Conservation (phyloP, 2,888 invertebrate species). For the Lycia hirtaria region DNA sequence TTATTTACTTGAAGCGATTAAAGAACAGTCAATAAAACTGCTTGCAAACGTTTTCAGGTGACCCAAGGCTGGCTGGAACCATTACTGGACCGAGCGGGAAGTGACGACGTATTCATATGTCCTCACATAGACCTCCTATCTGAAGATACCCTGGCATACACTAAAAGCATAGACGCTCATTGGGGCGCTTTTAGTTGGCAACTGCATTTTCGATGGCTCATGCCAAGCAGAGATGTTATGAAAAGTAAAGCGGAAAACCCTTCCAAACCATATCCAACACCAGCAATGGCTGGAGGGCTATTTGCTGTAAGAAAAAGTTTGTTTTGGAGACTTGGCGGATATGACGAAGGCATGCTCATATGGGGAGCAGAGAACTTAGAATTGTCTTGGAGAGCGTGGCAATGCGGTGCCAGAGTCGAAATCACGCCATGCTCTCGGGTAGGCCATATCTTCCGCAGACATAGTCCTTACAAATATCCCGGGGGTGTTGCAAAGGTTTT, state of each 20-base stretch:
- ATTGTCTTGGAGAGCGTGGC: slow-evolving; percentile 98
- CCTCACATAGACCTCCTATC: slow-evolving; percentile 90
- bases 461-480: slow-evolving; percentile 97
- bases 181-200: slow-evolving; percentile 99
- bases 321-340: slow-evolving; percentile 94
- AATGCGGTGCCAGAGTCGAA: slow-evolving; percentile 96
- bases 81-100: slow-evolving; percentile 81
- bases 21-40: neutral
- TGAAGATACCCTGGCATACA: slow-evolving; percentile 98
- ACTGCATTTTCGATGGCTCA: slow-evolving; percentile 95
- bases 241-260: slow-evolving; percentile 86
- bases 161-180: slow-evolving; percentile 97
- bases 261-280: slow-evolving; percentile 90
- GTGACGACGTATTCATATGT: slow-evolving; percentile 79
- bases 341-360: slow-evolving; percentile 91
- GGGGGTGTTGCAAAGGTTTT: slow-evolving; percentile 96
- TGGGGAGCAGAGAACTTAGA: slow-evolving; percentile 99
- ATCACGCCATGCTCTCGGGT: slow-evolving; percentile 97
- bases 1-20: too few species aligned
- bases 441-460: slow-evolving; percentile 96
- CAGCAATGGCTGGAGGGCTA: slow-evolving; percentile 98
- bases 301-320: slow-evolving; percentile 94
- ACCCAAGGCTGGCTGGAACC: slow-evolving; percentile 88
- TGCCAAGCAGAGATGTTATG: slow-evolving; percentile 88
- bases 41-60: slow-evolving; percentile 58